These are phyloP conservation scores for Allolobophora icterica DNA, from an alignment of 2,888 invertebrate genomes.

Conservation along the genomic window DNA sequence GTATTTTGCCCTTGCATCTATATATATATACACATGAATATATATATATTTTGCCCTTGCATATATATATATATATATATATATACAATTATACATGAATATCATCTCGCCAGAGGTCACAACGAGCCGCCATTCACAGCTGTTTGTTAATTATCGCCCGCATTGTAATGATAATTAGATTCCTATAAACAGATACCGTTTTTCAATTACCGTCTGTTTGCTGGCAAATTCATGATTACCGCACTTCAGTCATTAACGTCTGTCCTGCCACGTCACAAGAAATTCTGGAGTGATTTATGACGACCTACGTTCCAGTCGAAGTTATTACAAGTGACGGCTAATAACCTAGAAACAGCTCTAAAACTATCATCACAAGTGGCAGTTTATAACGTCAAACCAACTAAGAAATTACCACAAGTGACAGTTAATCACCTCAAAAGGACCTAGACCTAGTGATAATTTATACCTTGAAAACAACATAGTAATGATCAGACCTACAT, in stretches of 20 bases:
- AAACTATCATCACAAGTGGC: background rate
- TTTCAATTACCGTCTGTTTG: background rate
- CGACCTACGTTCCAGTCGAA: background rate
- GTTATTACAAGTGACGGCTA: background rate
- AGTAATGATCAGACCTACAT: no score
- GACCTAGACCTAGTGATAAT: background rate
- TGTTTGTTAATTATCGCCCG: background rate
- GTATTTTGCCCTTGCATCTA: background rate
- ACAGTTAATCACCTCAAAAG: background rate
- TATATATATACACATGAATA: background rate
- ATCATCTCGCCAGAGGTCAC: background rate
- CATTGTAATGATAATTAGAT: constrained; percentile 7
- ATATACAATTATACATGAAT: background rate
- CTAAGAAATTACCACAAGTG: background rate
- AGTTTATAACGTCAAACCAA: background rate
- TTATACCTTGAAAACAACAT: no score
- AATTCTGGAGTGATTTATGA: background rate
- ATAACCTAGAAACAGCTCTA: background rate
- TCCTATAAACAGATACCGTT: background rate
- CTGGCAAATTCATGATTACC: background rate
- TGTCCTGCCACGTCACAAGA: background rate
- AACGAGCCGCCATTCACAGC: background rate
- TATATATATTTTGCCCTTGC: background rate
- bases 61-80: background rate
- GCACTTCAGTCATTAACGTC: background rate